A percentile compares a stretch with the other conserved stretches of the same genome.
Conservation (phyloP, 2,888 invertebrate genomes). For the Molorchus minor region DNA sequence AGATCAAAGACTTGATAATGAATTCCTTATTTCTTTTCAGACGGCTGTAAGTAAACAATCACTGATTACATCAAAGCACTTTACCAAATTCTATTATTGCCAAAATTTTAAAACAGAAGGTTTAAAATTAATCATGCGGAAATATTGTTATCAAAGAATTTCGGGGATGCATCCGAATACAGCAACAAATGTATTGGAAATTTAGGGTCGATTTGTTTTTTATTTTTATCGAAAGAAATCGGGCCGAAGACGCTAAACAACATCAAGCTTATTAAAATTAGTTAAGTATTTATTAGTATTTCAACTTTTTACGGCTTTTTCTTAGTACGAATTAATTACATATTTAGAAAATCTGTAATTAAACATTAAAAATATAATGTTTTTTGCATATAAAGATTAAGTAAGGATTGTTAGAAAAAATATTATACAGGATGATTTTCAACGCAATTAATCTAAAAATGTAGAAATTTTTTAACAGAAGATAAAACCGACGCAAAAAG, state of each 20-base stretch:
- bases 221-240: neutral
- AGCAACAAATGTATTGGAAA: slow-evolving; percentile 7
- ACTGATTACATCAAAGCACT: slow-evolving; percentile 34
- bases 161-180: neutral
- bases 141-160: slow-evolving; percentile 1
- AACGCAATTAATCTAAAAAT: too few relatives aligned
- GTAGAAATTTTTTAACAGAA: too few relatives aligned
- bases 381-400: neutral
- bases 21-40: slow-evolving; percentile 26
- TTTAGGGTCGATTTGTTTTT: neutral
- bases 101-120: slow-evolving; percentile 22
- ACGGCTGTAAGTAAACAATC: slow-evolving; percentile 30
- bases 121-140: slow-evolving; percentile 16
- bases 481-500: too few relatives aligned
- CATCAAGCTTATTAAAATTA: neutral
- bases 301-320: too few relatives aligned
- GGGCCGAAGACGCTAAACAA: neutral
- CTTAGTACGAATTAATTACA: too few relatives aligned
- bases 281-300: too few relatives aligned
- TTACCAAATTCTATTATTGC: slow-evolving; percentile 24
- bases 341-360: too few relatives aligned
- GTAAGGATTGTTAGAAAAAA: too few relatives aligned
- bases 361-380: neutral
- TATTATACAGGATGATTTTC: too few relatives aligned
- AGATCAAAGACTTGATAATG: slow-evolving; percentile 30